Conservation (phyloP, 2,113 vertebrate genomes). For the Ploceus nigricollis region DNA sequence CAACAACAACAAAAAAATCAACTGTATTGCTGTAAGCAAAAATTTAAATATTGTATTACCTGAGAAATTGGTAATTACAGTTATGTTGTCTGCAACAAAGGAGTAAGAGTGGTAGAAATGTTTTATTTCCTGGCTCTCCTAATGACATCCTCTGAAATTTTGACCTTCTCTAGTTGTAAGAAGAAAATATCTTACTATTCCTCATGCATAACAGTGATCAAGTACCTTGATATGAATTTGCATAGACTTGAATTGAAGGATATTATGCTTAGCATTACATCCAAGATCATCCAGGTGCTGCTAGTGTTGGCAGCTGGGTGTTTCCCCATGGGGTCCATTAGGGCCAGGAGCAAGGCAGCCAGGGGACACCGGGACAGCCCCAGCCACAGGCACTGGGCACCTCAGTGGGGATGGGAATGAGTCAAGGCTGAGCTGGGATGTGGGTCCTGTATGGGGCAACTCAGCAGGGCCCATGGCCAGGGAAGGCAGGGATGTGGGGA, state of each 20-base stretch:
- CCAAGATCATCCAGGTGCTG: neutral
- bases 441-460: neutral
- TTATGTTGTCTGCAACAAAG: neutral
- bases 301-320: neutral
- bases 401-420: neutral
- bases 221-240: neutral
- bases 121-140: neutral
- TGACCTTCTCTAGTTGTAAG: neutral
- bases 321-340: neutral
- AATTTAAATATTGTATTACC: neutral
- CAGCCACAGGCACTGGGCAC: rapidly evolving
- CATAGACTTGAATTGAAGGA: neutral
- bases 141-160: neutral
- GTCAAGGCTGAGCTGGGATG: neutral
- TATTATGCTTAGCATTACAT: neutral
- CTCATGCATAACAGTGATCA: neutral
- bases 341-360: neutral
- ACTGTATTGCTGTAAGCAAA: neutral
- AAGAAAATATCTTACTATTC: neutral
- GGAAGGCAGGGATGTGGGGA: neutral
- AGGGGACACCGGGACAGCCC: neutral
- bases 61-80: neutral
- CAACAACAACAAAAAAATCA: too few relatives aligned
- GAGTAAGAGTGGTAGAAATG: neutral
- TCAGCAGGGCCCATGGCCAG: too few relatives aligned